These are phyloP conservation scores for Amblyornis subalaris DNA, from an alignment of 2,113 vertebrate species.

Conservation along the genomic window DNA sequence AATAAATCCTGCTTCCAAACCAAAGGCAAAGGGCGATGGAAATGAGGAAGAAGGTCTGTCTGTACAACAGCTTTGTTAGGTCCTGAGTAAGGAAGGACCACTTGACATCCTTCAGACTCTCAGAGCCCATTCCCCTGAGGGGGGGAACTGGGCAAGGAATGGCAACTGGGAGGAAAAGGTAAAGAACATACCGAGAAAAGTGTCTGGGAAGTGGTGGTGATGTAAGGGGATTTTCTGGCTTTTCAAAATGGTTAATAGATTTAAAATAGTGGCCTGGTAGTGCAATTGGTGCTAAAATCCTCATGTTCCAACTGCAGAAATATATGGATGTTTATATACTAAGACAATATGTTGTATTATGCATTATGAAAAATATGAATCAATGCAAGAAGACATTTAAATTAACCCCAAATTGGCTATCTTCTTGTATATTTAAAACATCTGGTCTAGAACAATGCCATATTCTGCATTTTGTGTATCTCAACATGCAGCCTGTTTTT, in stretches of 20 bases:
- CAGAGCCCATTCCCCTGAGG: too few relatives aligned
- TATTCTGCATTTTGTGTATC: neutral
- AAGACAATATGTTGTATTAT: neutral
- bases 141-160: neutral
- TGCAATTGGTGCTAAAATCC: neutral
- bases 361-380: neutral
- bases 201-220: neutral
- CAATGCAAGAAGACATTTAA: neutral
- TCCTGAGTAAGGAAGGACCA: neutral
- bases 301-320: neutral
- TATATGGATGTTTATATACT: neutral
- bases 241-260: neutral
- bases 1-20: neutral
- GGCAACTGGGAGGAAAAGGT: neutral
- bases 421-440: conserved; percentile 27
- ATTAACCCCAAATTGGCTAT: neutral
- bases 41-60: neutral
- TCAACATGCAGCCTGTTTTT: neutral
- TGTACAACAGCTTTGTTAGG: rapidly evolving
- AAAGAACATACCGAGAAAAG: neutral
- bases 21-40: neutral
- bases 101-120: neutral
- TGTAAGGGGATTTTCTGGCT: neutral
- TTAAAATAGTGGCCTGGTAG: neutral
- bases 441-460: neutral